Percentiles rank a stretch among this genome's conserved stretches.
Conservation (phyloP, 2,113 vertebrate genomes). For the Machaerirhynchus nigripectus region DNA sequence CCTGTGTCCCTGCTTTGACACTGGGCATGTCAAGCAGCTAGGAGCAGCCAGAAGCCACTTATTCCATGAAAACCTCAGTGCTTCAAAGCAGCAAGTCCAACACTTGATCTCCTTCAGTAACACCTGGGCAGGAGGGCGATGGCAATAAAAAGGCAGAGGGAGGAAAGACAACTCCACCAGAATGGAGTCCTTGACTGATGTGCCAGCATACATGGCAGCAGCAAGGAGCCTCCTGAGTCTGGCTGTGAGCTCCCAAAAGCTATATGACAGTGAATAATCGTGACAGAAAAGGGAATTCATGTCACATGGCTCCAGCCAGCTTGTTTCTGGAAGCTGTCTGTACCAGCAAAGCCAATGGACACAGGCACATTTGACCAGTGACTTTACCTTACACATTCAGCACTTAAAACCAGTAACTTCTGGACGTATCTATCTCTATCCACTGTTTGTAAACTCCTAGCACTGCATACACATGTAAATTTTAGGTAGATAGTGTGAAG, state of each 20-base stretch:
- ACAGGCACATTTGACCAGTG: background rate
- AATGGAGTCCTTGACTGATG: background rate
- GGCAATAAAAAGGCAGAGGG: background rate
- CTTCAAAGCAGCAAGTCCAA: background rate
- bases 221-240: background rate
- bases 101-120: background rate
- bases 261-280: accelerated
- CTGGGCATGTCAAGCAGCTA: background rate
- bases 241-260: background rate
- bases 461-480: background rate
- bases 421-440: background rate
- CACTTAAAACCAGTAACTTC: background rate
- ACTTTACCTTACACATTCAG: background rate
- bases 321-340: background rate
- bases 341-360: background rate
- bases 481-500: background rate
- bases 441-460: background rate
- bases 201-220: background rate
- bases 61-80: background rate
- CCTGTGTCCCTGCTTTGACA: background rate
- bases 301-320: background rate
- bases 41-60: background rate
- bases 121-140: background rate
- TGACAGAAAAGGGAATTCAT: background rate
- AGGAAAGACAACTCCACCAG: background rate